Conservation (phyloP, 1,140 invertebrate species). For the Notospermus geniculatus region DNA sequence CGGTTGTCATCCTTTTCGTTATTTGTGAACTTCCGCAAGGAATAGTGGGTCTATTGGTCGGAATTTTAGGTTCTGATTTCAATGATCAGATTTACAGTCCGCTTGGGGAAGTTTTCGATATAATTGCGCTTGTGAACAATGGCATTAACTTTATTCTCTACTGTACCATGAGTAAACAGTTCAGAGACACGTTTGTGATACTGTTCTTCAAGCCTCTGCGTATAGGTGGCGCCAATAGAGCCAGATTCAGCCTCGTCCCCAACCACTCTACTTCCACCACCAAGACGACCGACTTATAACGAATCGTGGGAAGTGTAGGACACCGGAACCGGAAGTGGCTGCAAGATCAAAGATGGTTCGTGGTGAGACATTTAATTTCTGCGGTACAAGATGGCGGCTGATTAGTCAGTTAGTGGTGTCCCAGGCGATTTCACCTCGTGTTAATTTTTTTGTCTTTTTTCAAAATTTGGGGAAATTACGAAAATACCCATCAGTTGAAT, state of each 20-base stretch:
- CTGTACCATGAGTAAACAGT: constrained; percentile 91
- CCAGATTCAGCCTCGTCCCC: constrained; percentile 5
- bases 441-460: too few species aligned
- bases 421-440: too few species aligned
- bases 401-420: too few species aligned
- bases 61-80: constrained; percentile 37
- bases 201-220: constrained; percentile 60
- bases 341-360: too few species aligned
- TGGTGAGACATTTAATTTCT: too few species aligned
- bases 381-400: too few species aligned
- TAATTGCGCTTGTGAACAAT: constrained; percentile 87
- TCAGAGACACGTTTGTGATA: constrained; percentile 79
- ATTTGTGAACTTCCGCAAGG: constrained; percentile 79
- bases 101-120: constrained; percentile 86
- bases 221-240: constrained; percentile 22
- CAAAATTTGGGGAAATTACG: too few species aligned
- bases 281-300: too few species aligned
- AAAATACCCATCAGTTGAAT: too few species aligned
- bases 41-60: constrained; percentile 50
- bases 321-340: too few species aligned
- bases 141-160: constrained; percentile 93
- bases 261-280: not conserved
- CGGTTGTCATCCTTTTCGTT: constrained; percentile 80
- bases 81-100: constrained; percentile 52
- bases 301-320: too few species aligned